Evolutionary conservation across 2,113 vertebrate genomes (phyloP).

Genomic region (Trinectes maculatus): DNA sequence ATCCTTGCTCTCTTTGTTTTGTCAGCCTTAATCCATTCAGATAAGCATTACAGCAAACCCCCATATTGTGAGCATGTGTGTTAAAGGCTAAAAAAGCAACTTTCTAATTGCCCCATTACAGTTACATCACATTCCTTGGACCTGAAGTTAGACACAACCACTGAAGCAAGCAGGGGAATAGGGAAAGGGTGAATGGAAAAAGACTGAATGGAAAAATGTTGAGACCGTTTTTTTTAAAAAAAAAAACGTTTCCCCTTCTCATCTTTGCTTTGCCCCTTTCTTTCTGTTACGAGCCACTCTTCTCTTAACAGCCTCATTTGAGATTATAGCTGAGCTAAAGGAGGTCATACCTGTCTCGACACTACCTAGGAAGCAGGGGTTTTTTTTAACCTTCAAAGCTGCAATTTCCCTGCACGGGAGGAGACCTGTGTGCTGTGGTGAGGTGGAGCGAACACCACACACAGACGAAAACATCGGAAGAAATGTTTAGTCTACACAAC

Average conservation of each 20-base stretch:
- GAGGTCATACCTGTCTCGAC: constrained; percentile 24
- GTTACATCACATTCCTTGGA: constrained; percentile 70
- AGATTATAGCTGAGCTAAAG: constrained; percentile 1
- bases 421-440: constrained; percentile 7
- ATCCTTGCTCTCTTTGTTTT: neutral
- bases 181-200: constrained; percentile 64
- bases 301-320: neutral
- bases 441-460: constrained; percentile 53
- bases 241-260: constrained; percentile 19
- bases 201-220: constrained; percentile 73
- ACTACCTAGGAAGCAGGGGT: constrained; percentile 8
- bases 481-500: constrained; percentile 81
- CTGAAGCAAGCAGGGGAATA: constrained; percentile 44
- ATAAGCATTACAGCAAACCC: constrained; percentile 37
- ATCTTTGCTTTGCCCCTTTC: neutral
- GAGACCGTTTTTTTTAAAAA: constrained; percentile 37
- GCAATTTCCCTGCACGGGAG: constrained; percentile 34
- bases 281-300: neutral
- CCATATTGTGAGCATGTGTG: constrained; percentile 4
- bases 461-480: constrained; percentile 30
- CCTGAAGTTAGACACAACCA: constrained; percentile 63
- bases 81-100: constrained; percentile 46
- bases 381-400: constrained; percentile 30
- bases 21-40: constrained; percentile 3
- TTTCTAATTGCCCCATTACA: constrained; percentile 50